These are phyloP conservation scores for Tiaroga cobitis DNA, from an alignment of 2,797 vertebrate species.

Conservation along the genomic window DNA sequence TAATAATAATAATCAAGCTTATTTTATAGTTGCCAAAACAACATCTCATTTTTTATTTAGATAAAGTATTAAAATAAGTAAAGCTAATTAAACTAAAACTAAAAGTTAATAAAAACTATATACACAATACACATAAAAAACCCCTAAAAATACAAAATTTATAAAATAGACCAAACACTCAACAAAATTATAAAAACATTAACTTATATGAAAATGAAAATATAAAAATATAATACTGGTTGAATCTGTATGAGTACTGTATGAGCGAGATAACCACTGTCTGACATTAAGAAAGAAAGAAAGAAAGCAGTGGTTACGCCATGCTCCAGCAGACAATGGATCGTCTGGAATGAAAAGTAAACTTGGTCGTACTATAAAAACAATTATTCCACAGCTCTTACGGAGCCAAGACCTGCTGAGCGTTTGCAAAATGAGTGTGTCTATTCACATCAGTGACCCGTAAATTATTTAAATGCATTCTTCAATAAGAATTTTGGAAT, in stretches of 20 bases:
- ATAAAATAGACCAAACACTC: too few relatives aligned
- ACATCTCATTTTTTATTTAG: background rate
- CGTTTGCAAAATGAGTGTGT: conserved; percentile 20
- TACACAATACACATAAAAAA: background rate
- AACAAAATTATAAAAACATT: background rate
- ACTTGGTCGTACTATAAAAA: conserved; percentile 1
- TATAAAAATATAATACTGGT: background rate
- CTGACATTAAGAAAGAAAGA: background rate
- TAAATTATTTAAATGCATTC: conserved; percentile 36
- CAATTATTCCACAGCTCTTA: conserved; percentile 23
- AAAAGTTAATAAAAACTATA: background rate
- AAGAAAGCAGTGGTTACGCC: conserved; percentile 39
- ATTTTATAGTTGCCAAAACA: background rate
- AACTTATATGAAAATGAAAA: background rate
- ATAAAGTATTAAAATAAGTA: background rate
- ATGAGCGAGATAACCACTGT: conserved; percentile 9
- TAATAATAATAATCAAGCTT: background rate
- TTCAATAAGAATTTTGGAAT: conserved; percentile 23
- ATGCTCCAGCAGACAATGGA: conserved; percentile 36
- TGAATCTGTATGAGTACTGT: background rate
- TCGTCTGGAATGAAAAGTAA: conserved; percentile 11
- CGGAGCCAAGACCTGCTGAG: conserved; percentile 9
- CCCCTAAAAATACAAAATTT: background rate
- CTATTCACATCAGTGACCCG: conserved; percentile 27
- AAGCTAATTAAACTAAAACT: too few relatives aligned